Conservation (phyloP, 2,888 invertebrate genomes). For the Cerceris ruficornis region DNA sequence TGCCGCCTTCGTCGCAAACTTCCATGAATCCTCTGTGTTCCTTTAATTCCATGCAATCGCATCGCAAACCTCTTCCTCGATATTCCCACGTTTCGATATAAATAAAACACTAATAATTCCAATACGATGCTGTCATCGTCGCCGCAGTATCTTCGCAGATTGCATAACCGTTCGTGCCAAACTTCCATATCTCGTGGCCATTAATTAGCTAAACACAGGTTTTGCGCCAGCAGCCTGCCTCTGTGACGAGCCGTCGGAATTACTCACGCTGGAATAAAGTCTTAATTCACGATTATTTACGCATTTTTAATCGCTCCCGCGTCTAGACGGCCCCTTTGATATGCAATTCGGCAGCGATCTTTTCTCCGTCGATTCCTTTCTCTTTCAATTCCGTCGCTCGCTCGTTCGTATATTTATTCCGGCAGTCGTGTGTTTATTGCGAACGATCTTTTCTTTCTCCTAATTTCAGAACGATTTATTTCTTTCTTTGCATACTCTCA, state of each 20-base stretch:
- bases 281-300: slow-evolving; percentile 40
- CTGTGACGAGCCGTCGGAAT: slow-evolving; percentile 22
- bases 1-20: too few species aligned
- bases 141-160: slow-evolving; percentile 21
- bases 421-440: too few species aligned
- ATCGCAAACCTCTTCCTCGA: too few species aligned
- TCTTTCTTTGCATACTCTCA: too few species aligned
- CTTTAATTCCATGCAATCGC: too few species aligned
- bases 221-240: slow-evolving; percentile 10
- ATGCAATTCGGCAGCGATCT: slow-evolving; percentile 2
- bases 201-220: slow-evolving; percentile 40
- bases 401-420: too few species aligned
- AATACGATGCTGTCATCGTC: slow-evolving; percentile 10
- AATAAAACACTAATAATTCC: slow-evolving; percentile 11
- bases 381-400: too few species aligned
- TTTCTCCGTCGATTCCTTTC: neutral
- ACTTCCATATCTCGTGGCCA: slow-evolving; percentile 7
- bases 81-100: neutral
- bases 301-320: slow-evolving; percentile 12
- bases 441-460: too few species aligned
- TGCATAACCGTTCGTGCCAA: slow-evolving; percentile 19
- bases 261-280: slow-evolving; percentile 13
- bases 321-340: slow-evolving; percentile 20
- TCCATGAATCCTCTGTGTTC: too few species aligned
- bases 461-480: too few species aligned